phyloP scores from a whole-genome alignment of 1,140 invertebrate species.

The Drosophila sucinea region DNA sequence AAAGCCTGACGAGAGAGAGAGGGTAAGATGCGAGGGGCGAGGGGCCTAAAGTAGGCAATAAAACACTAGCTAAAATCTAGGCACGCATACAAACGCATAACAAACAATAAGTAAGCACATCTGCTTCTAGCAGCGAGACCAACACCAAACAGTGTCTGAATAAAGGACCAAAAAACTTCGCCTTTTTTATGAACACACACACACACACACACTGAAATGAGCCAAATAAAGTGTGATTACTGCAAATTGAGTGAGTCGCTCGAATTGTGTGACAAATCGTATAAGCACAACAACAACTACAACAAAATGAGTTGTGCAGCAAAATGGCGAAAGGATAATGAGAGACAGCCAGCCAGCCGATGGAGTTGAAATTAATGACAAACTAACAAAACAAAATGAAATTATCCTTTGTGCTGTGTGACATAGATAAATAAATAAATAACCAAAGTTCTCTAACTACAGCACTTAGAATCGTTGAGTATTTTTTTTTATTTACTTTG shows the following conservation, averaged over 20 bases:
- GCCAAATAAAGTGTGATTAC: constrained; percentile 78
- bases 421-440: not conserved
- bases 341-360: not conserved
- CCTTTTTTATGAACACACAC: constrained; percentile 65
- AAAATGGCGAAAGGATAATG: constrained; percentile 3
- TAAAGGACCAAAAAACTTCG: constrained; percentile 31
- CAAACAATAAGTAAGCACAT: constrained; percentile 55
- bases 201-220: constrained; percentile 70
- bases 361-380: constrained; percentile 7
- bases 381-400: not conserved
- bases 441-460: not conserved
- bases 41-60: constrained; percentile 73
- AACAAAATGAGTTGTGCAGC: constrained; percentile 1
- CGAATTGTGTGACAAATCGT: constrained; percentile 52
- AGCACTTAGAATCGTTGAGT: not conserved
- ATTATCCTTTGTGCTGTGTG: not conserved
- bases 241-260: constrained; percentile 72
- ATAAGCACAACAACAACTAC: constrained; percentile 10
- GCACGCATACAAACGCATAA: constrained; percentile 63
- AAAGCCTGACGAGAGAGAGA: constrained; percentile 35
- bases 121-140: constrained; percentile 5
- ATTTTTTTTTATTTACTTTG: not conserved
- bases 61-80: constrained; percentile 77
- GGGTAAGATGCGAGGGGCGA: constrained; percentile 18
- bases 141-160: constrained; percentile 20